Conservation (phyloP, 1,140 invertebrate genomes). For the Gonatopus flavifemur region DNA sequence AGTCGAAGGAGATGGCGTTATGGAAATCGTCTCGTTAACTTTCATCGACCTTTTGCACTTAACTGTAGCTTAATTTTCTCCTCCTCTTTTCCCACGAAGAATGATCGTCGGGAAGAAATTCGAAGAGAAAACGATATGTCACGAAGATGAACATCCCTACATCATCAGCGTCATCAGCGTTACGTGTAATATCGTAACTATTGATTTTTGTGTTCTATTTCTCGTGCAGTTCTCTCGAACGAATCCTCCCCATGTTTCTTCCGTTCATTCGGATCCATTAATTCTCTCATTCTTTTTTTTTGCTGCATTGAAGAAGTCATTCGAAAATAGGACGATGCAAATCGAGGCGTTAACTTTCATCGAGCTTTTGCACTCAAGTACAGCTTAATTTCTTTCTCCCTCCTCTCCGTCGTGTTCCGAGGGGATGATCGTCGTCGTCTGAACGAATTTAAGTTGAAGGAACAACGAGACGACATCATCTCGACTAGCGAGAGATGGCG, state of each 20-base stretch:
- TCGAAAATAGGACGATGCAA: no score
- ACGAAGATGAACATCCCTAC: no score
- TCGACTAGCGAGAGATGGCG: slow-evolving; percentile 17
- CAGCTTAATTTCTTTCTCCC: slow-evolving; percentile 21
- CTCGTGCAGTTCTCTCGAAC: no score
- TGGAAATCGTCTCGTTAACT: slow-evolving; percentile 20
- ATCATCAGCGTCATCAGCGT: no score
- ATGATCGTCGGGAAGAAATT: no score
- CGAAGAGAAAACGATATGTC: no score
- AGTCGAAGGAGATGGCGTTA: no score
- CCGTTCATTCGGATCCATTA: no score
- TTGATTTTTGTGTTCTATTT: no score
- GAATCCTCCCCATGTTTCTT: no score
- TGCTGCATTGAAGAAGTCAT: not conserved
- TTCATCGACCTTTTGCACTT: slow-evolving; percentile 23
- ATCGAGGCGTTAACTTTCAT: not conserved
- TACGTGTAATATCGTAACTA: no score
- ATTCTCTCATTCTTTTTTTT: not conserved
- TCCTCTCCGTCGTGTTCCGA: slow-evolving; percentile 26
- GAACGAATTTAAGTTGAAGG: slow-evolving; percentile 33
- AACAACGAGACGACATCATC: not conserved
- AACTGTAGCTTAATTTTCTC: slow-evolving; percentile 34
- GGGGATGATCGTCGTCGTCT: slow-evolving; percentile 39
- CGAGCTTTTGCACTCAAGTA: slow-evolving; percentile 14
- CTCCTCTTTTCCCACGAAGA: no score